Conservation (phyloP, 2,113 vertebrate species). For the Scalopus aquaticus region DNA sequence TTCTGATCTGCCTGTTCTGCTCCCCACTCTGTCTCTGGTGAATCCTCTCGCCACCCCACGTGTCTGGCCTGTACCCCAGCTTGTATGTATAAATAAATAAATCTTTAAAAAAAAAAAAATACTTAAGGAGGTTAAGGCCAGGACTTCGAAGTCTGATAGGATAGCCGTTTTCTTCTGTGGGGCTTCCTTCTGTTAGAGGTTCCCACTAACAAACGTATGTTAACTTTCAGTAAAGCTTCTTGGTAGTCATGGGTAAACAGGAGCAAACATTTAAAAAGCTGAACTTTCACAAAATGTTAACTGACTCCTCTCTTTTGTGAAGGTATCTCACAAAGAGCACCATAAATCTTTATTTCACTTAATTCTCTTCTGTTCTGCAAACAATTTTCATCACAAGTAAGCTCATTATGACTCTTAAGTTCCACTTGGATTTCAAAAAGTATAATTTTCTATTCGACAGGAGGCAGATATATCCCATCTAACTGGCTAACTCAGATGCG, state of each 20-base stretch:
- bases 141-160: background rate
- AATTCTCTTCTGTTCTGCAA: background rate
- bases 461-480: background rate
- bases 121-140: background rate
- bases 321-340: background rate
- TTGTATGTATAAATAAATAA: no score
- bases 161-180: fast-evolving
- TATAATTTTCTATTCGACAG: constrained; percentile 1
- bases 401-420: background rate
- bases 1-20: no score
- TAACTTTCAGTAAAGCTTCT: background rate
- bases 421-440: background rate
- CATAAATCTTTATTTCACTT: background rate
- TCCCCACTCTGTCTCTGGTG: no score
- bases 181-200: background rate
- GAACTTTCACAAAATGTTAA: background rate
- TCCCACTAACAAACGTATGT: background rate
- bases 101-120: no score
- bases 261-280: background rate
- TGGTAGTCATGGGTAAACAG: background rate
- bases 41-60: no score
- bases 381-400: background rate
- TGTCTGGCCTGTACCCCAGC: no score
- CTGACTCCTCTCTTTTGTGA: background rate
- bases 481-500: background rate